phyloP scores from a whole-genome alignment of 2,113 vertebrate genomes.

The Pollachius pollachius region DNA sequence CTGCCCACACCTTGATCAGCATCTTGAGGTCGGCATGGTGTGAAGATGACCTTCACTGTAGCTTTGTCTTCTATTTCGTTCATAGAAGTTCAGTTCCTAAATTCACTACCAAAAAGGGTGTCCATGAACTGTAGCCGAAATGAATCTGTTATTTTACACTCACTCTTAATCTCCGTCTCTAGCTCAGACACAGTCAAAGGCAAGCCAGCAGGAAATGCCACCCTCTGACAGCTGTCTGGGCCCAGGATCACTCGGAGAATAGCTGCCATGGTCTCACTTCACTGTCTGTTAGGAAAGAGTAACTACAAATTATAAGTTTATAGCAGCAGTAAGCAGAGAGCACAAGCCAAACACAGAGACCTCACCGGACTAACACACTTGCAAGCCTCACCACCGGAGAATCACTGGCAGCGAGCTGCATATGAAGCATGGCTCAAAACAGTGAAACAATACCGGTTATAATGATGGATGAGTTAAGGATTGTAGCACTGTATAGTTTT shows the following conservation, averaged over 20 bases:
- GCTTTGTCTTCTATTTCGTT: conserved; percentile 13
- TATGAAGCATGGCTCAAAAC: too few species aligned
- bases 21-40: conserved; percentile 8
- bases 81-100: conserved; percentile 25
- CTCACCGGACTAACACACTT: too few species aligned
- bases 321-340: too few species aligned
- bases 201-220: conserved; percentile 24
- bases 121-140: conserved; percentile 38
- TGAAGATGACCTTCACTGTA: background rate
- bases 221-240: conserved; percentile 27
- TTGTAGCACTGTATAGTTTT: too few species aligned
- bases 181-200: conserved; percentile 20
- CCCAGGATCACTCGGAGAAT: conserved; percentile 30
- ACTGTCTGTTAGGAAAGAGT: conserved; percentile 13
- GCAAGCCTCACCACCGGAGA: too few species aligned
- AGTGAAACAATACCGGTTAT: too few species aligned
- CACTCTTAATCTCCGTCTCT: conserved; percentile 19
- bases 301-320: too few species aligned
- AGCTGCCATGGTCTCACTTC: conserved; percentile 14
- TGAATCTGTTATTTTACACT: conserved; percentile 12
- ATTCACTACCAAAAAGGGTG: conserved; percentile 31
- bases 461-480: too few species aligned
- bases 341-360: too few species aligned
- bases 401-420: too few species aligned
- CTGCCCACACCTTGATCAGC: conserved; percentile 1